Conservation (phyloP, 2,113 vertebrate species). For the Pitta sordida region DNA sequence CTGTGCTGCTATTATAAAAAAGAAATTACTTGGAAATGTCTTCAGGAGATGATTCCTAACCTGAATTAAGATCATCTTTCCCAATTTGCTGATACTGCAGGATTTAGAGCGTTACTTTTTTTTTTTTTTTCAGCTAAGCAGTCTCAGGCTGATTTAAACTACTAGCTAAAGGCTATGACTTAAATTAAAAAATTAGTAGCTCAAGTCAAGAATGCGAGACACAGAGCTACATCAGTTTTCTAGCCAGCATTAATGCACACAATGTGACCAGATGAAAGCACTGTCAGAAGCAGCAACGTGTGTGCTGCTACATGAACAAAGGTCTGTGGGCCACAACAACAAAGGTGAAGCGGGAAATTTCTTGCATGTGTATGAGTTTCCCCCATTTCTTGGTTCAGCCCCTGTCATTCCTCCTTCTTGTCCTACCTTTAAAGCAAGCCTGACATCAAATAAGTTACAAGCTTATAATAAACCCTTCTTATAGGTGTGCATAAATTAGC, state of each 20-base stretch:
- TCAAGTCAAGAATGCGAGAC: background rate
- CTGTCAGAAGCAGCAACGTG: rapidly evolving
- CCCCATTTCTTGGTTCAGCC: background rate
- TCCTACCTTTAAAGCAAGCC: background rate
- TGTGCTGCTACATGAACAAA: rapidly evolving
- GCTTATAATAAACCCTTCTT: background rate
- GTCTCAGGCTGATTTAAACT: background rate
- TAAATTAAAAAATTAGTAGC: background rate
- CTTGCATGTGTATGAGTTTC: background rate
- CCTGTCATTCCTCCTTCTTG: background rate
- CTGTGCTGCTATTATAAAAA: background rate
- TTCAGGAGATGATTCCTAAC: background rate
- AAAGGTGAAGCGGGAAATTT: background rate
- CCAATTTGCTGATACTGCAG: background rate
- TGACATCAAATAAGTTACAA: background rate
- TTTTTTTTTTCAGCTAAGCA: background rate
- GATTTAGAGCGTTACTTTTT: background rate
- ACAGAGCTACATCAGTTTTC: background rate
- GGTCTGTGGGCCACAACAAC: background rate
- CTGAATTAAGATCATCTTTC: background rate
- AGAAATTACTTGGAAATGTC: background rate
- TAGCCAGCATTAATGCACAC: background rate
- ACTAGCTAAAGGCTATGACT: background rate
- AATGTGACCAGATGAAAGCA: background rate
- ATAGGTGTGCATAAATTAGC: slow-evolving; percentile 33